Evolutionary conservation across 2,113 vertebrate species (phyloP).

Genomic region (Phylloscopus whistleri): DNA sequence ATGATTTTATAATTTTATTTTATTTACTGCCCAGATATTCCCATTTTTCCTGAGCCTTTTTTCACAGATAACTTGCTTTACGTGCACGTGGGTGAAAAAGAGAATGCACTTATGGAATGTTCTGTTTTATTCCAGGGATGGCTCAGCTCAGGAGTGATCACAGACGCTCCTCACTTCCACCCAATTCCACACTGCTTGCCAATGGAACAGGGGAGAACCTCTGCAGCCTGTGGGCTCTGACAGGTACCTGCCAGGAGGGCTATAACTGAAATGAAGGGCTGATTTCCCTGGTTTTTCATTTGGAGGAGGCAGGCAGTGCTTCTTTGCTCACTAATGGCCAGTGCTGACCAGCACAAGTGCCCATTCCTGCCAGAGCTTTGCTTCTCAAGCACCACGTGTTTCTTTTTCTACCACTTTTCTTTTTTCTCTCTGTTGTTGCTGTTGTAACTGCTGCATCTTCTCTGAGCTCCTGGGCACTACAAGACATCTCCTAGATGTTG

Average conservation of each 20-base stretch:
- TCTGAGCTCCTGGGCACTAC: conserved; percentile 27
- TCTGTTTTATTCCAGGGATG: not conserved
- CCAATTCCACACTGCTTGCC: not conserved
- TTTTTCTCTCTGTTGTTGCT: not conserved
- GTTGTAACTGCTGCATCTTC: not conserved
- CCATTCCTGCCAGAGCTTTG: not conserved
- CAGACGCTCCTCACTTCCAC: not conserved
- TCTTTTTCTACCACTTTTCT: not conserved
- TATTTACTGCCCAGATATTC: not conserved
- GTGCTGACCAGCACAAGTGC: not conserved
- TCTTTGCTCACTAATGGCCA: not conserved
- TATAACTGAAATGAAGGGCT: not conserved
- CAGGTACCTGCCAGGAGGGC: not conserved
- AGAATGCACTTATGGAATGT: not conserved
- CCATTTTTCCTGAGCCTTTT: not conserved
- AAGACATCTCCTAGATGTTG: conserved; percentile 10
- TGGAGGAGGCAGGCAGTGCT: not conserved
- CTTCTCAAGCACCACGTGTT: not conserved
- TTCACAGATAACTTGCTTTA: not conserved
- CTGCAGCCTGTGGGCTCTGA: not conserved
- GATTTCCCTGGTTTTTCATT: not conserved
- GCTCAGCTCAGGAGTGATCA: not conserved
- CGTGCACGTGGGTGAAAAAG: rapidly evolving
- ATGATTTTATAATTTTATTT: not conserved
- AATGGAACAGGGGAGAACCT: not conserved